Base-by-base conservation (phyloP, 2,113 vertebrate species). In the Anolis carolinensis region DNA sequence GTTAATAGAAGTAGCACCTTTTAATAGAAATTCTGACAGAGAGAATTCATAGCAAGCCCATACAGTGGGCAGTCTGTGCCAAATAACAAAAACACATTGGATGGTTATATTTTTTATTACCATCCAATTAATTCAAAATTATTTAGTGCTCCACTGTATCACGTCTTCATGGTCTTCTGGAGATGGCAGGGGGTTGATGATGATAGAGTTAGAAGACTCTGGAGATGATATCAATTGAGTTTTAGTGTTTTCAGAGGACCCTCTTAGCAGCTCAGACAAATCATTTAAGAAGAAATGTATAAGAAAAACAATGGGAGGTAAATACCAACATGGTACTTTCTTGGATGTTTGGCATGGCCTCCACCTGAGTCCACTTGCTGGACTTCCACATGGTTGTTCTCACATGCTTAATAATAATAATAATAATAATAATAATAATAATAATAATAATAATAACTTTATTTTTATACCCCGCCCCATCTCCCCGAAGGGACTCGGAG, bases 91-190 rank as follows among this genome's bases (percentile, higher is more conserved):
- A 88, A 85, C 84, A 39, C 14, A 3, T 3, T 20, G 39, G 71
- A 39, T n/a, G 74, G 44, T 80, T 4, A 2, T 90, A 2, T 48
- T 88, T 87, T 62, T 10, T 78, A 65, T 25, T 20, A 4, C 1
- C 87, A 50, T 86, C 84, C 79, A 67, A 44, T 44, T 44, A 44
- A 44, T 89, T 25, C 82, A 44, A 82, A 81, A 44, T 1, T 23
- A 7, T 16, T 20, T 70, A 83, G 14, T 73, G 9, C 34, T 65
- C 30, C 74, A 48, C 27, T 63, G 55, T 74, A 30, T 52, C 20
- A 25, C 11, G 50, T 73, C 36, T 30, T 78, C 44, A 9, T 44
- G 48, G 27, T 39, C 34, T 36, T 72, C 32, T 72, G 44, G 10
- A 8, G 13, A 25, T 10, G 48, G 25, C 73, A 14, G 25, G 44